phyloP scores from a whole-genome alignment of 2,888 invertebrate genomes.

The Apotomis turbidana region DNA sequence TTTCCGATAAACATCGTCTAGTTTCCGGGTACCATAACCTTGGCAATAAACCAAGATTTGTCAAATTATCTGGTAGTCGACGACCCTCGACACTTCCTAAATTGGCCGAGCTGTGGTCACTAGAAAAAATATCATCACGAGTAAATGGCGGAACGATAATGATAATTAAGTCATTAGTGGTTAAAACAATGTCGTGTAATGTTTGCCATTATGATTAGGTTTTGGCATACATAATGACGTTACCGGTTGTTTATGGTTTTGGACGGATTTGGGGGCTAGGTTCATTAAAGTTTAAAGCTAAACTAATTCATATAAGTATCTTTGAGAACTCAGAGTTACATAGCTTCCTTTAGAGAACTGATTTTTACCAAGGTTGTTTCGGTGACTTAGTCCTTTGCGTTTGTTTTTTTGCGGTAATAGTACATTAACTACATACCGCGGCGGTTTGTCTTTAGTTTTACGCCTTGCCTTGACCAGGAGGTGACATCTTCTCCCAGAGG shows the following conservation, averaged over 20 bases:
- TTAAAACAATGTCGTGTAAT: constrained; percentile 38
- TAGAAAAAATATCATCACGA: constrained; percentile 45
- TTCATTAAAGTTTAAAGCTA: constrained; percentile 20
- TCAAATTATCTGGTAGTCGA: constrained; percentile 32
- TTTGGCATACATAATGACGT: constrained; percentile 24
- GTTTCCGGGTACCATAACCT: constrained; percentile 34
- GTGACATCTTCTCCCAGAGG: no score
- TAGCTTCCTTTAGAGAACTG: no score
- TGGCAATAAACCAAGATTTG: constrained; percentile 30
- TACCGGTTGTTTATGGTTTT: constrained; percentile 12
- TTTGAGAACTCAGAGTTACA: neutral
- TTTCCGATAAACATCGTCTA: neutral
- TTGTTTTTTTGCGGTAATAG: no score
- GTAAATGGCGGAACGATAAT: constrained; percentile 45
- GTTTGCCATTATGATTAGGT: constrained; percentile 33
- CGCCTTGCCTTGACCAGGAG: no score
- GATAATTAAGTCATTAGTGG: constrained; percentile 46
- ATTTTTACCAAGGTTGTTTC: no score
- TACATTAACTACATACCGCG: no score
- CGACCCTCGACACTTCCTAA: constrained; percentile 40
- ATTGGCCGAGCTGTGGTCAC: constrained; percentile 42
- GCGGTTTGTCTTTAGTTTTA: no score
- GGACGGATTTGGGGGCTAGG: constrained; percentile 27
- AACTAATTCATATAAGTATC: neutral
- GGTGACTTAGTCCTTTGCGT: no score